Percentiles rank a stretch among this genome's conserved stretches.
phyloP scores from a whole-genome alignment of 1,140 invertebrate genomes.

The Wiebesia pumilae region DNA sequence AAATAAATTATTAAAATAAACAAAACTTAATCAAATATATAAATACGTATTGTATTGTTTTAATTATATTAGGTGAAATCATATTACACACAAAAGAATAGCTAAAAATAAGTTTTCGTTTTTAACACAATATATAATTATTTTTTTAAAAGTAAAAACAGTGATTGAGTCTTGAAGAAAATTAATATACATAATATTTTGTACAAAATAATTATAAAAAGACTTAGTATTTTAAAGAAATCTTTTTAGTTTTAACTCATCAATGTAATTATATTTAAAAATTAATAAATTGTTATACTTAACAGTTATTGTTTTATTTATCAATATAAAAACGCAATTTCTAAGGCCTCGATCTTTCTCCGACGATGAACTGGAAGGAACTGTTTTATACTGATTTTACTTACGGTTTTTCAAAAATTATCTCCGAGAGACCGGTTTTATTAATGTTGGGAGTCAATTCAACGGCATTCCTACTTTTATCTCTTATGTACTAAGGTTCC shows the following conservation, averaged over 20 bases:
- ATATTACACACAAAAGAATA: no score
- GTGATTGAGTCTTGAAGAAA: no score
- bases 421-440: neutral
- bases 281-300: neutral
- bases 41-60: no score
- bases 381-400: neutral
- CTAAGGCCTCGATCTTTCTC: neutral
- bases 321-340: neutral
- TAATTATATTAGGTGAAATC: no score
- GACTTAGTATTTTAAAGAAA: neutral
- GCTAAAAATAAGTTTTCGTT: no score
- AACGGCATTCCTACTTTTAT: neutral
- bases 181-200: neutral
- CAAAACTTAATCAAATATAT: no score
- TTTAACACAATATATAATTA: no score
- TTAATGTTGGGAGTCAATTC: neutral
- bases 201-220: neutral
- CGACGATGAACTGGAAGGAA: neutral
- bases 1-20: no score
- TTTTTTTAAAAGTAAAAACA: no score
- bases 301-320: neutral
- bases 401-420: neutral
- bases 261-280: neutral
- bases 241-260: neutral
- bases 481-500: neutral